Evolutionary conservation across 2,888 invertebrate genomes (phyloP), one percentile per base, ranked within the genome.

Genomic region (Tetragonisca angustula): DNA sequence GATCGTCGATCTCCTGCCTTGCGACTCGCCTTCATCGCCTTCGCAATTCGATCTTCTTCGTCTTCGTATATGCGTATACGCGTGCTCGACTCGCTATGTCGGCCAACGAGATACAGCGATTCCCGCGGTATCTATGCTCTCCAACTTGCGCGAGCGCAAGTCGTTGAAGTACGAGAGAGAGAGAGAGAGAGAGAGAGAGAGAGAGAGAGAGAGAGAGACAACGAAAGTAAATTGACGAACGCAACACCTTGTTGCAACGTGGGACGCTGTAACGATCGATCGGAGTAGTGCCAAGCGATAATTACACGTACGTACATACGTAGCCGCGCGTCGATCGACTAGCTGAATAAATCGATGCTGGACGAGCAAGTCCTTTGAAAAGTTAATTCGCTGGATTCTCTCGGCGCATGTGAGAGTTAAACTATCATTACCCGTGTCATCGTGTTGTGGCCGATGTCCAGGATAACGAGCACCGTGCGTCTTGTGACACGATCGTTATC

Each of bases 381-480:
- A 76, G 81, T 70, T 81, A 62, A 70, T 81, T 81, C 83, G 65
- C 59, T n/a, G 72, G 59, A 65, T 76, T 64, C 36, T 9, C 50
- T 17, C 15, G 36, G 27, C 27, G 19, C 32, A 32, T 24, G n/a
- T 36, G n/a, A 56, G 27, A 43, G 49, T 32, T 71, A 52, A 72
- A 43, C 59, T 59, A 64, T 74, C 81, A 54, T 76, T 77, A 65
- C 70, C 74, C 50, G 74, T 74, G 70, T 81, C 81, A 74, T 76
- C 67, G 71, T 67, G 32, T 52, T 52, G 17, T 52, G 17, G 2
- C 27, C 36, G 65, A 72, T 72, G 72, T 27, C 27, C 52, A 59
- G 65, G 73, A 72, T 78, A 78, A 78, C 75, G 43, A 78, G 75
- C 73, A 36, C 68, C 43, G 56, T 65, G 70, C 62, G 49, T 69